Evolutionary conservation across 2,888 invertebrate species (phyloP).

Genomic region (Argyresthia goedartella): DNA sequence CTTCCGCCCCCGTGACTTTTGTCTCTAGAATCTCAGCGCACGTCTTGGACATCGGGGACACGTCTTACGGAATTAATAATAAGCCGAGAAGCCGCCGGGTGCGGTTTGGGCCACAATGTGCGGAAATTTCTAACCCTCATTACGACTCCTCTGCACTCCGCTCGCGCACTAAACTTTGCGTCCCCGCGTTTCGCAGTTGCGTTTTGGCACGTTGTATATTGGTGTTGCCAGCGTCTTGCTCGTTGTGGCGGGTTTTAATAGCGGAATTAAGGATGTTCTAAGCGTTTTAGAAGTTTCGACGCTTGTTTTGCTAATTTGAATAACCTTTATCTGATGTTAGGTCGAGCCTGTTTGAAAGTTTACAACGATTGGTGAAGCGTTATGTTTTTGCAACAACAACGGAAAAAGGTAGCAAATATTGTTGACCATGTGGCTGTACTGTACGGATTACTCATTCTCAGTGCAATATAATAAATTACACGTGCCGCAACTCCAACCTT

Average conservation of each 20-base stretch:
- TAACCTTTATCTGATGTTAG: too few species aligned
- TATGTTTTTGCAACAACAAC: too few species aligned
- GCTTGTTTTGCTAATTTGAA: constrained; percentile 7
- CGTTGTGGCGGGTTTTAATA: constrained; percentile 57
- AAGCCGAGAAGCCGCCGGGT: constrained; percentile 63
- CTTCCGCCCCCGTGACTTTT: constrained; percentile 67
- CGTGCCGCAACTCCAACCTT: too few species aligned
- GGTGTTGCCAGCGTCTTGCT: constrained; percentile 58
- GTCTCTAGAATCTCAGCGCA: constrained; percentile 66
- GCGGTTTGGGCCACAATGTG: constrained; percentile 66
- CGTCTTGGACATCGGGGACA: constrained; percentile 72
- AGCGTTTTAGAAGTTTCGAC: constrained; percentile 22
- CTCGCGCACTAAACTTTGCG: constrained; percentile 57
- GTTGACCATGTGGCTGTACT: too few species aligned
- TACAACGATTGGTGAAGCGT: too few species aligned
- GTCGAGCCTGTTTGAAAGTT: constrained; percentile 8
- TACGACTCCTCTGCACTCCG: constrained; percentile 64
- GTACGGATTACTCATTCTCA: too few species aligned
- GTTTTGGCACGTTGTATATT: constrained; percentile 57
- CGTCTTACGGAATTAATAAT: constrained; percentile 73
- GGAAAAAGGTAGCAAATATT: too few species aligned
- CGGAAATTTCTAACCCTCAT: constrained; percentile 69
- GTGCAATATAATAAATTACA: too few species aligned
- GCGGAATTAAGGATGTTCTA: constrained; percentile 56
- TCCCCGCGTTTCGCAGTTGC: constrained; percentile 31